Percentiles rank a stretch among this genome's conserved stretches.
Conservation (phyloP, 2,113 vertebrate species). For the Eleginops maclovinus region DNA sequence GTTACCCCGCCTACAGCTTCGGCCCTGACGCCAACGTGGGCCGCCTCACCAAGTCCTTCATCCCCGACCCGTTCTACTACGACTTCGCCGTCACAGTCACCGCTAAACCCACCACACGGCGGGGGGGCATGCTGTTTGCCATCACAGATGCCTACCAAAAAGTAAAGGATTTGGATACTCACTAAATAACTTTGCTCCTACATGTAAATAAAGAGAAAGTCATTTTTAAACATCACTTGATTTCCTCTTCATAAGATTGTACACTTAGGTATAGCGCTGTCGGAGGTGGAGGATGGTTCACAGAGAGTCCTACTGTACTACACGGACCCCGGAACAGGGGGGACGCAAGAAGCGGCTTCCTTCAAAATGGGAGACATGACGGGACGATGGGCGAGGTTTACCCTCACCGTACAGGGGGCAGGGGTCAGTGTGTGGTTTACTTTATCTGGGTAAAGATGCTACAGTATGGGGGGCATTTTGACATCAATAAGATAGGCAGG, state of each 20-base stretch:
- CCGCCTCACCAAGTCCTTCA: slow-evolving; percentile 88
- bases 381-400: slow-evolving; percentile 91
- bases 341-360: slow-evolving; percentile 88
- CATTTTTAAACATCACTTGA: neutral
- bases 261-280: slow-evolving; percentile 89
- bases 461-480: neutral
- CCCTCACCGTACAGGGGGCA: slow-evolving; percentile 86
- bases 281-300: slow-evolving; percentile 86
- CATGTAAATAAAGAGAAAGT: neutral
- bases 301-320: slow-evolving; percentile 93
- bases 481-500: no score
- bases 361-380: slow-evolving; percentile 93
- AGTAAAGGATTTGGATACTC: neutral
- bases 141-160: slow-evolving; percentile 92
- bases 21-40: slow-evolving; percentile 91
- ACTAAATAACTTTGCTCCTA: neutral
- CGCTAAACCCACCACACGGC: slow-evolving; percentile 85
- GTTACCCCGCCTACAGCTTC: slow-evolving; percentile 95
- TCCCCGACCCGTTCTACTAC: slow-evolving; percentile 88
- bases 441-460: neutral
- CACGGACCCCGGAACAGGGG: slow-evolving; percentile 85
- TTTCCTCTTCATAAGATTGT: slow-evolving; percentile 81
- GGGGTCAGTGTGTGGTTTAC: slow-evolving; percentile 59
- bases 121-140: slow-evolving; percentile 91
- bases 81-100: slow-evolving; percentile 90